Conservation (phyloP, 2,113 vertebrate species). For the Numida meleagris region DNA sequence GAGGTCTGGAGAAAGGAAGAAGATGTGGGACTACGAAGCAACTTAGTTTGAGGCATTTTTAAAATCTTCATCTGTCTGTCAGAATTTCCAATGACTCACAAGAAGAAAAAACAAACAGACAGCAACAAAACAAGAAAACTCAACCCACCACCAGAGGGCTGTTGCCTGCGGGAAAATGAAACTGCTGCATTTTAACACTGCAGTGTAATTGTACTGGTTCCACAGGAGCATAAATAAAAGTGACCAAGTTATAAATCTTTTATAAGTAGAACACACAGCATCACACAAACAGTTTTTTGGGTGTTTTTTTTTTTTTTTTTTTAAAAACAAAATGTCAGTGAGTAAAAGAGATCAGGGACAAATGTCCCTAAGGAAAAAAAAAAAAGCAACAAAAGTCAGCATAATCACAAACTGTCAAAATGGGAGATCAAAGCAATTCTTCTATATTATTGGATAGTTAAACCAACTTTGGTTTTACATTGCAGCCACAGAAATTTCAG, state of each 20-base stretch:
- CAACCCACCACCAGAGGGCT: constrained; percentile 29
- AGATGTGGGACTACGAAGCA: not conserved
- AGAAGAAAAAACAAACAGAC: too few relatives aligned
- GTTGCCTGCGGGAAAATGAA: constrained; percentile 41
- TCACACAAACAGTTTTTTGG: not conserved
- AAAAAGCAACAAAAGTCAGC: constrained; percentile 23
- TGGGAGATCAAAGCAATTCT: constrained; percentile 17
- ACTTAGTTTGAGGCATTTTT: not conserved
- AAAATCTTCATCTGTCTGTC: not conserved
- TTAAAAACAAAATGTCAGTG: too few relatives aligned
- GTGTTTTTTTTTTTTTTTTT: too few relatives aligned
- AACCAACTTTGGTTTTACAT: not conserved
- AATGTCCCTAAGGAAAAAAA: constrained; percentile 42
- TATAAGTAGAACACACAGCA: constrained; percentile 31
- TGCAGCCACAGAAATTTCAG: not conserved
- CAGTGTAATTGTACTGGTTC: constrained; percentile 46
- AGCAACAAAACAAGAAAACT: accelerated
- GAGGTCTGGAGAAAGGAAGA: not conserved
- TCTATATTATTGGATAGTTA: constrained; percentile 15
- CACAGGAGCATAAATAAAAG: constrained; percentile 41
- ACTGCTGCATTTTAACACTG: constrained; percentile 58
- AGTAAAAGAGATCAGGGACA: constrained; percentile 48
- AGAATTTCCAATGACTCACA: not conserved
- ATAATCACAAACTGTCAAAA: constrained; percentile 22
- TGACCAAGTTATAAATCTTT: constrained; percentile 48